Conservation (phyloP, 2,113 vertebrate genomes). For the Brachypteracias leptosomus region DNA sequence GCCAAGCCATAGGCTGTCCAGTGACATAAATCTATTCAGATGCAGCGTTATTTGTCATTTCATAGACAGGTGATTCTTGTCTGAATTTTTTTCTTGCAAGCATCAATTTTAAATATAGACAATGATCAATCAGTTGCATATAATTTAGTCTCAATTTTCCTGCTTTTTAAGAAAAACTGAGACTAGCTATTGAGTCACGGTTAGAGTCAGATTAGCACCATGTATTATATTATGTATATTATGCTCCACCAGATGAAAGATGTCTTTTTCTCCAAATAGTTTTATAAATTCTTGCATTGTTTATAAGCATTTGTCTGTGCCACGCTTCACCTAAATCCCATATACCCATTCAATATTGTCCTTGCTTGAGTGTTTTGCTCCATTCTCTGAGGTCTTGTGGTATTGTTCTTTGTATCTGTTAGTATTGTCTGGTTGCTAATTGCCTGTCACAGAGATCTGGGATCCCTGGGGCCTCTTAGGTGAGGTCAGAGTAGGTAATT, state of each 20-base stretch:
- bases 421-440: background rate
- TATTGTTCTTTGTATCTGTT: background rate
- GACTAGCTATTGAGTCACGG: background rate
- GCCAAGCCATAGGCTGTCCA: background rate
- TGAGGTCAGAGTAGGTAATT: constrained; percentile 40
- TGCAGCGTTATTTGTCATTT: background rate
- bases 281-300: background rate
- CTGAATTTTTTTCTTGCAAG: background rate
- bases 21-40: background rate
- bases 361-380: background rate
- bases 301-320: constrained; percentile 10
- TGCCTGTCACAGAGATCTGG: background rate
- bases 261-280: background rate
- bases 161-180: background rate
- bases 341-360: background rate
- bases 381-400: background rate
- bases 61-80: background rate
- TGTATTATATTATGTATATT: no score
- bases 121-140: background rate
- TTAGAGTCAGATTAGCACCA: background rate
- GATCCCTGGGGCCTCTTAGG: constrained; percentile 8
- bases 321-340: background rate
- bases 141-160: background rate
- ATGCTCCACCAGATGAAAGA: background rate
- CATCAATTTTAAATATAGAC: background rate